These are phyloP conservation scores for Anarrhichthys ocellatus DNA, from an alignment of 2,113 vertebrate genomes.

Conservation along the genomic window DNA sequence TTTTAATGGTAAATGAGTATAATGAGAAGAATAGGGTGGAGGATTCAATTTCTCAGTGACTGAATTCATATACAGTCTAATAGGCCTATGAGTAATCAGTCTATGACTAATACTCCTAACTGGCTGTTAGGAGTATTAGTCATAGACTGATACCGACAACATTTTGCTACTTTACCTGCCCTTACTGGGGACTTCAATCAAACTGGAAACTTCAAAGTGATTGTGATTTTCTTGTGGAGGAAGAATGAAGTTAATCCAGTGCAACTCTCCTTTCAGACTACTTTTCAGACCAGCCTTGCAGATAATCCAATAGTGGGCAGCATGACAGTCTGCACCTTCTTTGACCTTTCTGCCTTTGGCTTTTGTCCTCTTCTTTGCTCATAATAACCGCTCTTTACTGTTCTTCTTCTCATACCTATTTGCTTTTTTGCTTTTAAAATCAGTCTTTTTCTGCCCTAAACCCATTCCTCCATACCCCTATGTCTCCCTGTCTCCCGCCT, in stretches of 20 bases:
- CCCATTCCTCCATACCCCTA: background rate
- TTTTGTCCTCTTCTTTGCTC: background rate
- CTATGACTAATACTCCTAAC: constrained; percentile 59
- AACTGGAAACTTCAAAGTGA: constrained; percentile 44
- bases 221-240: constrained; percentile 40
- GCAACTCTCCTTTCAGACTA: constrained; percentile 10
- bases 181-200: constrained; percentile 34
- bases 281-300: constrained; percentile 17
- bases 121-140: constrained; percentile 15
- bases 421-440: background rate
- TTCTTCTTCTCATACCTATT: background rate
- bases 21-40: constrained; percentile 49
- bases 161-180: constrained; percentile 1
- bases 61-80: constrained; percentile 47
- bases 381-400: background rate
- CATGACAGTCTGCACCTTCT: constrained; percentile 24
- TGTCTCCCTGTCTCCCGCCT: background rate
- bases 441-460: background rate
- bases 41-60: constrained; percentile 54
- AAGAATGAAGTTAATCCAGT: constrained; percentile 27
- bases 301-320: constrained; percentile 47
- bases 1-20: constrained; percentile 53
- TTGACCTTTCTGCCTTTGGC: constrained; percentile 34
- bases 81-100: constrained; percentile 52
- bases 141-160: no score